phyloP scores from a whole-genome alignment of 2,888 invertebrate species.

The Icerya purchasi region DNA sequence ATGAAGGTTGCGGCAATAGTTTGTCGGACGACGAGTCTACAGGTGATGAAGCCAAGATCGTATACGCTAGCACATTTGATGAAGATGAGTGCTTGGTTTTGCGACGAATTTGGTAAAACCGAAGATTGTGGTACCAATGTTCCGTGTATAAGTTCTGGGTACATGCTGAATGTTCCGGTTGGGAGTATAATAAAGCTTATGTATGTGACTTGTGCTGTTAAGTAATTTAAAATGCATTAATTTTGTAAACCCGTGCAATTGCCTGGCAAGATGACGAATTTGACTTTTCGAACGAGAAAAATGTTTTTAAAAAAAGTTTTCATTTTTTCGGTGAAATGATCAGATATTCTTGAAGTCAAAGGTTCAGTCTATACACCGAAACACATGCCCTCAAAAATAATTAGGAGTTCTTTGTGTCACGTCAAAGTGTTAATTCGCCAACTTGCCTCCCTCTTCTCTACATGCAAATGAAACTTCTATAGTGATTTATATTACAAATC shows the following conservation, averaged over 20 bases:
- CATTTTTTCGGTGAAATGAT: not conserved
- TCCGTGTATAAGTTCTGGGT: not conserved
- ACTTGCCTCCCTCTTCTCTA: conserved; percentile 1
- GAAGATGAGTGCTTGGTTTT: not conserved
- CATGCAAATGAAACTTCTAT: too few species aligned
- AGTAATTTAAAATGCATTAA: too few species aligned
- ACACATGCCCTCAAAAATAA: not conserved
- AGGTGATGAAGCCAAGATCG: not conserved
- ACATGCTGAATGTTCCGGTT: too few species aligned
- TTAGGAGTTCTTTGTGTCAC: too few species aligned
- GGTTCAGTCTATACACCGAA: not conserved
- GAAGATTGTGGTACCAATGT: not conserved
- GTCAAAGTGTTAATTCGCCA: not conserved
- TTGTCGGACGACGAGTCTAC: not conserved
- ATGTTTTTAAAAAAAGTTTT: not conserved
- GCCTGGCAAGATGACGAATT: not conserved
- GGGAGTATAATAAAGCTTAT: too few species aligned
- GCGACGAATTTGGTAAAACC: not conserved
- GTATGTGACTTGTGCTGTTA: not conserved
- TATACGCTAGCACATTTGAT: not conserved
- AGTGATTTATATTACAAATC: too few species aligned
- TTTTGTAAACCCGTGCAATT: not conserved
- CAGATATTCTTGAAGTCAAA: not conserved
- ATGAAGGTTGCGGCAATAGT: too few species aligned
- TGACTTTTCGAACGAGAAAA: too few species aligned